These are phyloP conservation scores for Pocillopora grandis DNA, from an alignment of 92 coral and sea anemone genomes.

Conservation along the genomic window DNA sequence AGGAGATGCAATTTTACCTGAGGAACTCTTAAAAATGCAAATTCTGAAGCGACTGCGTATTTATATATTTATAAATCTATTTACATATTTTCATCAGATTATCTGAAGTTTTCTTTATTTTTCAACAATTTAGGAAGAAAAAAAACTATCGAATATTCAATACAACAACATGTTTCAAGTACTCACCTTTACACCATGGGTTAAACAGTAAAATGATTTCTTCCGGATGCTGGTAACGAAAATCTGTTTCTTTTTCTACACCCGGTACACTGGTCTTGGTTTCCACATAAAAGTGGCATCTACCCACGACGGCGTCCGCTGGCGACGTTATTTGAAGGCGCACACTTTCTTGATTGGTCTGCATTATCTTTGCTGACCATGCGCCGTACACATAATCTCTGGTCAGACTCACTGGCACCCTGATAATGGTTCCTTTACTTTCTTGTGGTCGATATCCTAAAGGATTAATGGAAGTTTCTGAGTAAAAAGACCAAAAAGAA, in stretches of 20 bases:
- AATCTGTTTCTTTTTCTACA: conserved; percentile 38
- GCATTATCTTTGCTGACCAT: conserved; percentile 63
- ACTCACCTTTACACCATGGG: conserved; percentile 85
- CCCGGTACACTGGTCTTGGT: conserved; percentile 48
- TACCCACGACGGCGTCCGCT: conserved; percentile 70
- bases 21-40: no score
- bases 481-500: not conserved
- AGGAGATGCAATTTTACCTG: no score
- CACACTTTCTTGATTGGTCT: conserved; percentile 31
- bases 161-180: not conserved
- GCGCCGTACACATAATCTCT: conserved; percentile 18
- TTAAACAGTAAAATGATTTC: conserved; percentile 65
- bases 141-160: not conserved
- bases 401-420: conserved; percentile 41
- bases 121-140: not conserved
- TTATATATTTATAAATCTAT: no score
- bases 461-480: not conserved
- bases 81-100: no score
- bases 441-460: conserved; percentile 68
- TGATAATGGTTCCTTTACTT: conserved; percentile 69
- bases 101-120: no score
- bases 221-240: conserved; percentile 46
- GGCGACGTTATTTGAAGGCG: conserved; percentile 62
- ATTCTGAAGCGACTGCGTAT: no score
- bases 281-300: conserved; percentile 65